Evolutionary conservation across 2,888 invertebrate species (phyloP).

Genomic region (Drosophila hamatofila): DNA sequence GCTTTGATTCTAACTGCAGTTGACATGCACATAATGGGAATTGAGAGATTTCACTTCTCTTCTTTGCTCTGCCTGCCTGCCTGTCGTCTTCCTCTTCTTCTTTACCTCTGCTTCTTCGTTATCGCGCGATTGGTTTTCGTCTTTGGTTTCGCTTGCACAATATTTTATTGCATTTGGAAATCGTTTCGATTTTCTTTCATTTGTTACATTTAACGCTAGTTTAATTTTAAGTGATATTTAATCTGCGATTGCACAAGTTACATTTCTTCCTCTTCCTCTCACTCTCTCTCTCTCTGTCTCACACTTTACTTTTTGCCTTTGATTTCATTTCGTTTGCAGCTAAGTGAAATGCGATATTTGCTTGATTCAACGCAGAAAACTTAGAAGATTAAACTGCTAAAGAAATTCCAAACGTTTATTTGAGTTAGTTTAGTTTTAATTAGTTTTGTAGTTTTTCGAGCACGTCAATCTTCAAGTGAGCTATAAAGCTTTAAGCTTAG

Average conservation of each 20-base stretch:
- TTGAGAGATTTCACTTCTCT: constrained; percentile 74
- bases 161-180: constrained; percentile 78
- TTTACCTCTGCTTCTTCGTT: constrained; percentile 43
- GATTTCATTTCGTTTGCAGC: constrained; percentile 14
- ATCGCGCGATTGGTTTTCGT: constrained; percentile 74
- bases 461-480: not conserved
- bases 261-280: constrained; percentile 6
- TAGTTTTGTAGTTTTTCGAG: not conserved
- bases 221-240: constrained; percentile 81
- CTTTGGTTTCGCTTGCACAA: constrained; percentile 50
- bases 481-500: not conserved
- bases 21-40: constrained; percentile 82
- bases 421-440: constrained; percentile 4
- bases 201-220: constrained; percentile 80
- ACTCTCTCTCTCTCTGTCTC: not conserved
- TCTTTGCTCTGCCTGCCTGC: constrained; percentile 14
- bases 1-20: constrained; percentile 80
- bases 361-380: not conserved
- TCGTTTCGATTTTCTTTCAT: constrained; percentile 77
- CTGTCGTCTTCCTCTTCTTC: not conserved
- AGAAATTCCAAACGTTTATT: not conserved
- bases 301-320: not conserved
- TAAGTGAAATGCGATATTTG: constrained; percentile 43
- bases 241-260: constrained; percentile 59
- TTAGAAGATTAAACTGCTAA: constrained; percentile 5